Base-by-base conservation (phyloP, 2,797 vertebrate species). In the Lithobates pipiens region DNA sequence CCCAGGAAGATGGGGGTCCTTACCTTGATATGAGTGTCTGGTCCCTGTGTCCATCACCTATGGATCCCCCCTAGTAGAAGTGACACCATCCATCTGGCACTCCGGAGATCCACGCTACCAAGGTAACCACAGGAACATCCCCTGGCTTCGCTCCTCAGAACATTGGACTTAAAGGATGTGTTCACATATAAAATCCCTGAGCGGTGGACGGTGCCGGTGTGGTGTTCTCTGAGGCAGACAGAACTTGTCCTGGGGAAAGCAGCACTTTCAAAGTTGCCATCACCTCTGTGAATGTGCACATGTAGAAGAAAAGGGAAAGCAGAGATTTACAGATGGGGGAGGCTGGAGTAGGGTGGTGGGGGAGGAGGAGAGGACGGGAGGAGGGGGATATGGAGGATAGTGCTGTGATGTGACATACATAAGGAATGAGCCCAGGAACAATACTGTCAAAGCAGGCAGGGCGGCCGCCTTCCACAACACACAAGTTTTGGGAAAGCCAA, bases 391-490 rank as follows among this genome's bases (percentile, higher is more conserved):
- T 63, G 78, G 86, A 90, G 89, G 79, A 75, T 85, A 89, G 89
- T 83, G 89, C 88, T 90, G 90, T 90, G 92, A 94, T 95, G 94
- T 95, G 95, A 95, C 93, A 94, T 93, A 83, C 94, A 95, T 95
- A 94, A 92, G 90, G 92, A 95, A 95, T 94, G 92, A 95, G 94
- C 88, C 85, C 89, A 90, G 90, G 92, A 94, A 95, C 94, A 95
- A 95, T 95, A 92, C 93, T 92, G 90, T 91, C 93, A 93, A 91
- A 91, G 90, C 90, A 90, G 92, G 5, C 36, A 39, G 36, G 8
- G 39, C 39, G 8, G 8, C 18, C 34, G 39, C 32, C 34, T n/a
- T 23, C 70, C 21, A n/a, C 57, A 91, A 89, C 85, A 88, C 89
- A 89, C 90, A 89, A 90, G 91, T 93, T 89, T 29, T 91, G 89